A percentile compares a stretch with the other conserved stretches of the same genome.
Evolutionary conservation across 2,797 vertebrate genomes (phyloP).

Genomic region (Sphaeramia orbicularis): DNA sequence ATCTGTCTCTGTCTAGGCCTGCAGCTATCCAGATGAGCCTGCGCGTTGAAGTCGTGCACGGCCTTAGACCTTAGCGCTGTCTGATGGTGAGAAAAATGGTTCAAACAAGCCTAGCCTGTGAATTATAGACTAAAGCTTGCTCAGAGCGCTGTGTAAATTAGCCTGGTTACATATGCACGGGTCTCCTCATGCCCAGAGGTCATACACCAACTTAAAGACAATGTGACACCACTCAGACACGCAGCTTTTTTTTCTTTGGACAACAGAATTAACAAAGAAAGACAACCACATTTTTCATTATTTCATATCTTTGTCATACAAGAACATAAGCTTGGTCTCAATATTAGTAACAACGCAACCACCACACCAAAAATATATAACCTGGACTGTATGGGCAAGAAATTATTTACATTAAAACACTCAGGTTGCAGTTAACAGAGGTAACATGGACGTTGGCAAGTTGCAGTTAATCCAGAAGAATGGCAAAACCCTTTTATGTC

Average conservation of each 20-base stretch:
- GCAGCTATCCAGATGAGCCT: constrained; percentile 78
- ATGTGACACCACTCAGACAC: constrained; percentile 58
- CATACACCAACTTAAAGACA: constrained; percentile 67
- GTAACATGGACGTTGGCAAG: no score
- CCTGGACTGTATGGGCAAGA: no score
- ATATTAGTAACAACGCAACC: no score
- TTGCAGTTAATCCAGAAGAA: no score
- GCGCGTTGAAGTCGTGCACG: constrained; percentile 63
- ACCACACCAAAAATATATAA: no score
- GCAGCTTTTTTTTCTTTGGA: constrained; percentile 32
- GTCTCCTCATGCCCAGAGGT: constrained; percentile 72
- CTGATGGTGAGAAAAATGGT: constrained; percentile 75
- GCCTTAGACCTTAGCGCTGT: constrained; percentile 73
- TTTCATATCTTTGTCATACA: constrained; percentile 25
- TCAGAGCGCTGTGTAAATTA: constrained; percentile 86
- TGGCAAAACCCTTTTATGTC: no score
- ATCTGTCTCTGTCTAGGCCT: constrained; percentile 80
- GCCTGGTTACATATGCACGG: constrained; percentile 84
- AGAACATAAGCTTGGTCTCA: no score
- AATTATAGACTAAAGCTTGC: constrained; percentile 84
- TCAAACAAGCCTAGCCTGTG: constrained; percentile 83
- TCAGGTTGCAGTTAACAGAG: no score
- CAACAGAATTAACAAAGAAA: constrained; percentile 51
- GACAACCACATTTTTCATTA: constrained; percentile 29
- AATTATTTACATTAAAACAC: no score